Evolutionary conservation across 2,888 invertebrate genomes (phyloP), one percentile per base, ranked within the genome.

Genomic region (Xestia rhomboidea): DNA sequence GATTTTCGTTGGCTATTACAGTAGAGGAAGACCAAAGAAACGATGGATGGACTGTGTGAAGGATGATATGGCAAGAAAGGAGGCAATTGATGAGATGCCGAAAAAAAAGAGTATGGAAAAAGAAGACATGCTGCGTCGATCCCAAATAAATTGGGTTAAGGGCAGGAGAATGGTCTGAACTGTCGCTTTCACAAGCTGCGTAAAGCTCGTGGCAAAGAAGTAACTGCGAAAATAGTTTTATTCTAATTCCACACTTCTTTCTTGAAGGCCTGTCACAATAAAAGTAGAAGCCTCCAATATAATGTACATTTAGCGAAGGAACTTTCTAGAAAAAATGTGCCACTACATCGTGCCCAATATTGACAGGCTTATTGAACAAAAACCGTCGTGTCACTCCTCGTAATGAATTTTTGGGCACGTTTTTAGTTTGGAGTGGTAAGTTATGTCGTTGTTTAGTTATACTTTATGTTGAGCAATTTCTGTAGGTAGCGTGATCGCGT

Each of bases 351-450:
- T 70, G 62, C 64, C 41, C 41, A 13, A 83, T 81, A 83, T 82
- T 82, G 81, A 74, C 83, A 78, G 74, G 70, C 71, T 75, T 82
- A 81, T 84, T 74, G 71, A 73, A 74, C 75, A 66, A 82, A 81
- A 87, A 87, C n/a, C 83, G 82, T 77, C 66, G 11, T 21, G 73
- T 88, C 88, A 88, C 67, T 68, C 66, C 72, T 67, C 27, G 60
- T 83, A 87, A 88, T 88, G 83, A 88, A 88, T 82, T 85, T 87
- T 76, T 67, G 72, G 79, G 30, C 69, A 79, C 81, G 69, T 78
- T 82, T 73, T 81, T 71, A 64, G 75, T 79, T 79, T 67, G 66
- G 60, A 72, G 75, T 73, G 73, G 73, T 60, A 77, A 83, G 74
- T 82, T 82, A 72, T 75, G 75, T 84, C 73, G 77, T 79, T 87